Evolutionary conservation across 2,797 vertebrate genomes (phyloP), one percentile per base, ranked within the genome.

Genomic region (Sebastes steindachneri): DNA sequence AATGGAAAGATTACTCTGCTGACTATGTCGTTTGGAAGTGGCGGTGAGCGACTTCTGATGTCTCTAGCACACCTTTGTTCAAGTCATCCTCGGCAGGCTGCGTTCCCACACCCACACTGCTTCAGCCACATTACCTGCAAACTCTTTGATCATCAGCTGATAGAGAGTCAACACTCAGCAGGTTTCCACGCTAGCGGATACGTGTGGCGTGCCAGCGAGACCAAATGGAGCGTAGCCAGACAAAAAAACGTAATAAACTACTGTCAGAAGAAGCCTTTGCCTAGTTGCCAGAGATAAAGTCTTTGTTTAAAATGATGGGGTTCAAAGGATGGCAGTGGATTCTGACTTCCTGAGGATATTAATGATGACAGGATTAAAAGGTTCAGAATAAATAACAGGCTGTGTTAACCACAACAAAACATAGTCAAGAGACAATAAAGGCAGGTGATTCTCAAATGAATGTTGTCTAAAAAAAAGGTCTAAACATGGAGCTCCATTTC

Each of bases 131-230:
- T 64, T 72, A 57, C n/a, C 19, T 59, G 55, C 28, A 51, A 35
- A 37, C 26, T 58, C 59, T 84, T 73, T 55, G 31, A 86, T 74
- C 35, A 68, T 60, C 54, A 31, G 35, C 7, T 71, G 21, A 71
- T 41, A 2, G 51, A 58, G 48, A 62, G 28, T 70, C 0, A 70
- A 29, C 65, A 29, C 65, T 4, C 48, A 19, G 48, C 48, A 51
- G 58, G 31, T 84, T 73, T 63, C 19, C 63, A 15, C 35, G 10
- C 19, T 26, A 54, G 25, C 15, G 25, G 19, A 58, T 33, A 68
- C 2, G 33, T 62, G 63, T 10, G 19, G 67, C 60, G 17, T 25
- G 70, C 14, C 51, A 54, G 19, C 28, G 11, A n/a, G 55, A 35
- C 66, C 14, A n/a, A 59, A 57, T 51, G 64, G 33, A 55, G 11